phyloP scores from a whole-genome alignment of 2,888 invertebrate species.

The Theretra japonica region DNA sequence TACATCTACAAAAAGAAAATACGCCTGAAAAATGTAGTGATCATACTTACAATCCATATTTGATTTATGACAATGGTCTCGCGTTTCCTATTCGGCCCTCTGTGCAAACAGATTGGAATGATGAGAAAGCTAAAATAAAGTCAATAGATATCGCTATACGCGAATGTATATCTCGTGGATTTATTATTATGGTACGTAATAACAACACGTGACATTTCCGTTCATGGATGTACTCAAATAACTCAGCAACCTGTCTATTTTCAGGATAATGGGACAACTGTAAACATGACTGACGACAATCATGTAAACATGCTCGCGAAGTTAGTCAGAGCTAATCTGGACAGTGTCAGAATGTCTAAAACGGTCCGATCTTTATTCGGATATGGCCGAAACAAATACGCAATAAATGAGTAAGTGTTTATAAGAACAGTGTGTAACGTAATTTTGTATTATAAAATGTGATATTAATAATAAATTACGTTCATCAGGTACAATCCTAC shows the following conservation, averaged over 20 bases:
- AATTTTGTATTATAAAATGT: background rate
- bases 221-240: background rate
- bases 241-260: slow-evolving; percentile 35
- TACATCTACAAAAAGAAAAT: slow-evolving; percentile 50
- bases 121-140: slow-evolving; percentile 62
- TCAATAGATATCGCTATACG: slow-evolving; percentile 70
- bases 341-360: slow-evolving; percentile 64
- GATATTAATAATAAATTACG: slow-evolving; percentile 4
- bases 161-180: slow-evolving; percentile 70
- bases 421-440: background rate
- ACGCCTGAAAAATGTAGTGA: slow-evolving; percentile 33
- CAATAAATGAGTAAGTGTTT: slow-evolving; percentile 59
- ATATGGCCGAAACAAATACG: slow-evolving; percentile 63
- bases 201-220: background rate
- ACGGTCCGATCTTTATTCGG: slow-evolving; percentile 67
- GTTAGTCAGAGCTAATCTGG: slow-evolving; percentile 71
- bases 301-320: slow-evolving; percentile 68
- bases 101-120: slow-evolving; percentile 49
- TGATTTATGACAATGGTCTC: slow-evolving; percentile 73
- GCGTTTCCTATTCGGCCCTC: slow-evolving; percentile 67
- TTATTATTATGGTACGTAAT: slow-evolving; percentile 69
- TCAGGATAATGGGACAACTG: slow-evolving; percentile 67
- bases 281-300: slow-evolving; percentile 67
- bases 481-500: slow-evolving; percentile 71
- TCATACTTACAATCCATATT: slow-evolving; percentile 62